phyloP scores from a whole-genome alignment of 1,140 invertebrate genomes.

The Limonius californicus region DNA sequence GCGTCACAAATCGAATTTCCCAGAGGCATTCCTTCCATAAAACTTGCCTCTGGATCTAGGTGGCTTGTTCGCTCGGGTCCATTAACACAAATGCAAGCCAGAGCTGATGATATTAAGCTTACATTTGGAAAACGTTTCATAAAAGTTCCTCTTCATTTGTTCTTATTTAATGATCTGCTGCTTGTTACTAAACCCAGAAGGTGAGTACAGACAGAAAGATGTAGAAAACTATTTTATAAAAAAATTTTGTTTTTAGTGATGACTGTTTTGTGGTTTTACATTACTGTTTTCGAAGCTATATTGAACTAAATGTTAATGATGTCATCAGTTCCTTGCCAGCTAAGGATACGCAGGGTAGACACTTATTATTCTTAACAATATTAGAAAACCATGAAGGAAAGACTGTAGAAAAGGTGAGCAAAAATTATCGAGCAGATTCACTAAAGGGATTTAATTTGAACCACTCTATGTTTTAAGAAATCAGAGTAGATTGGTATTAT shows the following conservation, averaged over 20 bases:
- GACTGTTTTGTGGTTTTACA: conserved; percentile 75
- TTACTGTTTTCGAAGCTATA: conserved; percentile 74
- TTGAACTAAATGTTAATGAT: conserved; percentile 62
- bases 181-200: conserved; percentile 84
- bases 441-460: too few relatives aligned
- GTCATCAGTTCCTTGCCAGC: conserved; percentile 53
- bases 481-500: too few relatives aligned
- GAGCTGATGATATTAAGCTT: conserved; percentile 67
- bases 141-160: conserved; percentile 72
- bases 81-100: conserved; percentile 71
- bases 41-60: conserved; percentile 66
- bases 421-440: too few relatives aligned
- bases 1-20: conserved; percentile 67
- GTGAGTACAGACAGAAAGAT: conserved; percentile 46
- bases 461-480: too few relatives aligned
- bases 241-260: conserved; percentile 61
- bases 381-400: conserved; percentile 77
- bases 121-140: conserved; percentile 78
- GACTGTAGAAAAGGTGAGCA: conserved; percentile 64
- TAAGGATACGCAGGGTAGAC: conserved; percentile 60
- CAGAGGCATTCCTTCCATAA: conserved; percentile 56
- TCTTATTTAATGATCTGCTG: conserved; percentile 89
- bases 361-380: conserved; percentile 74
- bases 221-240: too few relatives aligned
- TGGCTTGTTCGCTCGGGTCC: conserved; percentile 83